phyloP scores from a whole-genome alignment of 1,140 invertebrate species.

The Fopius arisanus region DNA sequence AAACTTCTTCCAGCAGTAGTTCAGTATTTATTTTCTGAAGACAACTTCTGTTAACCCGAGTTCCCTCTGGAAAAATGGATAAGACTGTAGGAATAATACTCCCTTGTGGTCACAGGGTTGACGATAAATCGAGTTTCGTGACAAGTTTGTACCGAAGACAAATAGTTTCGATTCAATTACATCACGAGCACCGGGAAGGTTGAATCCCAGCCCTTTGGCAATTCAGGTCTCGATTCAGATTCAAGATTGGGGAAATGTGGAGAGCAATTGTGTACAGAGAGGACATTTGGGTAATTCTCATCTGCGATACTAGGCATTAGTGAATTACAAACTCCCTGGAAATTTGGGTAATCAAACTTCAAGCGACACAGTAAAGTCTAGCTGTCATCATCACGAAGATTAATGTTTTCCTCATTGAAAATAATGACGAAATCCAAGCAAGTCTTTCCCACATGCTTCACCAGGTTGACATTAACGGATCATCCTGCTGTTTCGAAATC shows the following conservation, averaged over 20 bases:
- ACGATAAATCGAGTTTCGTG: constrained; percentile 2
- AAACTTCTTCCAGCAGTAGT: not conserved
- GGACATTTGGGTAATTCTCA: not conserved
- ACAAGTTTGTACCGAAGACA: not conserved
- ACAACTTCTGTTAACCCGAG: not conserved
- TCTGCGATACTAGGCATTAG: not conserved
- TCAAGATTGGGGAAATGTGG: not conserved
- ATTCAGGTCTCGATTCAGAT: not conserved
- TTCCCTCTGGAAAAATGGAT: not conserved
- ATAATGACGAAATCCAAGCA: not conserved
- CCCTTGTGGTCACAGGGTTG: not conserved
- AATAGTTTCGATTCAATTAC: constrained; percentile 7
- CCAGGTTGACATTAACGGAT: not conserved
- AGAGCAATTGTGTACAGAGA: not conserved
- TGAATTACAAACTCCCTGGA: too few relatives aligned
- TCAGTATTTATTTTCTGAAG: not conserved
- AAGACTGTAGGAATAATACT: not conserved
- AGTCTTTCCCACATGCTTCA: not conserved
- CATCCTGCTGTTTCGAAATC: not conserved
- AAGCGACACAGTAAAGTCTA: too few relatives aligned
- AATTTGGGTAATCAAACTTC: too few relatives aligned
- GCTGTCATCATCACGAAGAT: too few relatives aligned
- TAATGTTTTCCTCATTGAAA: too few relatives aligned
- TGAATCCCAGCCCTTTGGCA: not conserved
- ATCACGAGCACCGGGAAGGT: not conserved